Evolutionary conservation across 1,140 invertebrate species (phyloP), one percentile per base, ranked within the genome.

Genomic region (Aricia agestis): DNA sequence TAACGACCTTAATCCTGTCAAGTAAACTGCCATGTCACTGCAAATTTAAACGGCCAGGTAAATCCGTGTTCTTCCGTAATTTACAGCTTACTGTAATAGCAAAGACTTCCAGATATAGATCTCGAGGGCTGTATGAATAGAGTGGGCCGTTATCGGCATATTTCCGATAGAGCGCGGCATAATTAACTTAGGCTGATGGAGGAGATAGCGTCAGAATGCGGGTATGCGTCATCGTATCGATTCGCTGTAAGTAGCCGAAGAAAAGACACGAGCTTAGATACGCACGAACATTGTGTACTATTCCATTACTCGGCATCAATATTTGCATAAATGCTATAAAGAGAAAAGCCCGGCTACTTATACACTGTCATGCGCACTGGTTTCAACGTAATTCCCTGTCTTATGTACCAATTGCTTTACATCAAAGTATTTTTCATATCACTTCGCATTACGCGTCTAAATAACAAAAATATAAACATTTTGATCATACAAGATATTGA

Each of bases 141-240:
- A 19, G 58, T 59, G 58, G 18, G 59, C 17, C n/a, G 32, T 36
- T 69, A 76, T 73, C 65, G 57, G 67, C 58, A 67, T 66, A 61
- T 52, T 72, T 70, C 68, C 42, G 74, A 76, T 74, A 76, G 74
- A 68, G 61, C 41, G 19, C 70, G 25, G 52, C 71, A 70, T 70
- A 74, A 66, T 71, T 74, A 61, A 67, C 72, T 52, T 70, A 66
- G 73, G 70, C 63, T 72, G 74, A 76, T 76, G 71, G 45, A 57
- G 52, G 6, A 69, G 72, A 79, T 76, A 76, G 76, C 71, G 72
- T 61, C 70, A 63, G 68, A 66, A 80, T 77, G 75, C 72, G 74
- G 72, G 73, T 78, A 79, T 85, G 80, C 82, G 82, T 86, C 83
- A 86, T 80, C 69, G 71, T 72, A 82, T 86, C 77, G 82, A 86